Evolutionary conservation across 2,797 vertebrate genomes (phyloP).

Genomic region (Spinus pinus): DNA sequence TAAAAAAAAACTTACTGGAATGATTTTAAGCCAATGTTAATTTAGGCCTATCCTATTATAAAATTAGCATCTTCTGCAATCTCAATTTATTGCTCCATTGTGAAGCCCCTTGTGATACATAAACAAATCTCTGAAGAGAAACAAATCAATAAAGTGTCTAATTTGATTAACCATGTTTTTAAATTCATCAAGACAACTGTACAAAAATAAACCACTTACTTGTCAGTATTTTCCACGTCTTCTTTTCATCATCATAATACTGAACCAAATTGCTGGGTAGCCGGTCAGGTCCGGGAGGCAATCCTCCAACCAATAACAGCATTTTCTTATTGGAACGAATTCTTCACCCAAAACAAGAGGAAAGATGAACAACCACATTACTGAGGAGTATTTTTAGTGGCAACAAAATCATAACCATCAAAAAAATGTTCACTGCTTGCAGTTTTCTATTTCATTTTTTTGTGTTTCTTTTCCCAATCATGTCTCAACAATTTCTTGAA

Average conservation of each 20-base stretch:
- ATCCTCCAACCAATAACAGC: constrained; percentile 95
- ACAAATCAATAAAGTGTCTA: constrained; percentile 79
- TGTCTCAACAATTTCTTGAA: constrained; percentile 79
- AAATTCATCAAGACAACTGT: constrained; percentile 72
- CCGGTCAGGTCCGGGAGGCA: constrained; percentile 98
- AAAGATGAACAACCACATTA: constrained; percentile 80
- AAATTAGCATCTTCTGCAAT: constrained; percentile 66
- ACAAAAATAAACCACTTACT: constrained; percentile 85
- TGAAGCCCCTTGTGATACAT: constrained; percentile 65
- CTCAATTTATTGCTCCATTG: constrained; percentile 75
- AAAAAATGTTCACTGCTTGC: constrained; percentile 75
- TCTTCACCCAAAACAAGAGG: constrained; percentile 88
- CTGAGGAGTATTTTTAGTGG: constrained; percentile 73
- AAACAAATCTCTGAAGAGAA: constrained; percentile 75
- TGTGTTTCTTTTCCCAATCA: constrained; percentile 75
- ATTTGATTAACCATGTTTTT: constrained; percentile 76
- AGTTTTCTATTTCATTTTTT: constrained; percentile 78
- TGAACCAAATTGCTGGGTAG: constrained; percentile 99
- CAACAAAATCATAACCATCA: constrained; percentile 77
- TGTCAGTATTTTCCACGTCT: constrained; percentile 99
- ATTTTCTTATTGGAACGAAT: constrained; percentile 99
- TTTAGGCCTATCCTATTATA: constrained; percentile 63
- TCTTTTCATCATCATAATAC: constrained; percentile 99
- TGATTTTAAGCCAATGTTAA: constrained; percentile 73
- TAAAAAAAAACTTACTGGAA: constrained; percentile 57